Evolutionary conservation across 2,113 vertebrate genomes (phyloP), one percentile per base, ranked within the genome.

Genomic region (Aphelocoma coerulescens): DNA sequence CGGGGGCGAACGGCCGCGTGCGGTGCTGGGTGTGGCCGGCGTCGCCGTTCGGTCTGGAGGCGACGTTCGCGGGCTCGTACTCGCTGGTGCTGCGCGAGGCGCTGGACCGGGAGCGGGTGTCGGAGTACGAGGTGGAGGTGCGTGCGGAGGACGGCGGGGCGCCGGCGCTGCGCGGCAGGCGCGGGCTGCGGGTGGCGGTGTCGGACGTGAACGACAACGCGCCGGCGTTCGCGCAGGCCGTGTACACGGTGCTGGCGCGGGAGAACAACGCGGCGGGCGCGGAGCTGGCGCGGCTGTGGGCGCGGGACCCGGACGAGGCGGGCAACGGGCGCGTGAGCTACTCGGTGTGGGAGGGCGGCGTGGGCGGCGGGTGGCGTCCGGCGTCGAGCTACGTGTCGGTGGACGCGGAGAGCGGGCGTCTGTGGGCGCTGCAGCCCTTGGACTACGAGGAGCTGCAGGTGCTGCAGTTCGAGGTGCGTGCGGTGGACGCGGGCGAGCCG

Each of bases 31-130:
- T 99, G 80, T 39, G 65, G 9, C 12, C 95, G 11, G 1, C 87
- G 2, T 7, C 61, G 6, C 97, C 98, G 30, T 98, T 98, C 78
- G 96, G 61, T 10, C 52, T 98, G 59, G 89, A 89, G 49, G 81
- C 95, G 72, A 96, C 85, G 7, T 97, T 95, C 51, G 6, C 33
- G 77, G 77, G 77, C 77, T 80, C 77, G 77, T 98, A 98, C 81
- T 98, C 97, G 1, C 46, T 98, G 44, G 96, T 98, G 58, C 78
- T 98, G 57, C 92, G 94, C 37, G 86, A 94, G 22, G 37, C 71
- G 52, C 76, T 96, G 95, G 99, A 99, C 63, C 98, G 98, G 46
- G 99, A 99, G 52, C 97, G 96, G 13, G 87, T 97, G 54, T 91
- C 97, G 2, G 90, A 78, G 92, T 96, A 96, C 79, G 95, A 97